Conservation (phyloP, 2,888 invertebrate genomes). For the Formica aserva region DNA sequence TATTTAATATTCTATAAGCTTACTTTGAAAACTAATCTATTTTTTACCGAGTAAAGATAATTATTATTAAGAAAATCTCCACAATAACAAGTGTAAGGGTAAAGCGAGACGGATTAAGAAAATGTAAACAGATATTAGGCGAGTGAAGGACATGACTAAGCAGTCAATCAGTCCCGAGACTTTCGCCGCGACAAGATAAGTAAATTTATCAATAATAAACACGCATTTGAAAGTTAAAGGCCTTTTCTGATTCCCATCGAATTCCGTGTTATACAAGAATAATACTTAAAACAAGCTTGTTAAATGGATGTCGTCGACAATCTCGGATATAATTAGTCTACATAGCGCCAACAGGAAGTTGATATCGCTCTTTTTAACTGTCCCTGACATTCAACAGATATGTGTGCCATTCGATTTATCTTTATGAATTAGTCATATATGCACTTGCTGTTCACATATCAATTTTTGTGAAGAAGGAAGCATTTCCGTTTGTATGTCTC, state of each 20-base stretch:
- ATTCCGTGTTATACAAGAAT: no score
- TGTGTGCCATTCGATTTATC: conserved; percentile 36
- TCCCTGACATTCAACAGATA: conserved; percentile 77
- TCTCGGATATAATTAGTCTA: conserved; percentile 66
- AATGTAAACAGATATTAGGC: no score
- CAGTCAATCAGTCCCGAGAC: no score
- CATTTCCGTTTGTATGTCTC: not conserved
- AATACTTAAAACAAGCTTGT: conserved; percentile 8
- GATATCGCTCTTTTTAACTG: conserved; percentile 68
- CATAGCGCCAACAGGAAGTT: conserved; percentile 72
- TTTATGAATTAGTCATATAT: conserved; percentile 34
- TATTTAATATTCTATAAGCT: not conserved
- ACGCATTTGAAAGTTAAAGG: no score
- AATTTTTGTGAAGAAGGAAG: conserved; percentile 33
- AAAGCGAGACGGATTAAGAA: no score
- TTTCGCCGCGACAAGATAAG: no score
- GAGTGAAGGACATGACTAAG: no score
- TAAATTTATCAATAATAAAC: no score
- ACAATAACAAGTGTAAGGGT: not conserved
- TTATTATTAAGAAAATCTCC: not conserved
- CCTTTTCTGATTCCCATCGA: no score
- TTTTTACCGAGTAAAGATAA: not conserved
- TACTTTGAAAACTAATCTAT: not conserved
- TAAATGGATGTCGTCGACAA: not conserved
- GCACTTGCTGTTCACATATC: not conserved